Conservation (phyloP, 2,888 invertebrate species). For the Nebria salina region DNA sequence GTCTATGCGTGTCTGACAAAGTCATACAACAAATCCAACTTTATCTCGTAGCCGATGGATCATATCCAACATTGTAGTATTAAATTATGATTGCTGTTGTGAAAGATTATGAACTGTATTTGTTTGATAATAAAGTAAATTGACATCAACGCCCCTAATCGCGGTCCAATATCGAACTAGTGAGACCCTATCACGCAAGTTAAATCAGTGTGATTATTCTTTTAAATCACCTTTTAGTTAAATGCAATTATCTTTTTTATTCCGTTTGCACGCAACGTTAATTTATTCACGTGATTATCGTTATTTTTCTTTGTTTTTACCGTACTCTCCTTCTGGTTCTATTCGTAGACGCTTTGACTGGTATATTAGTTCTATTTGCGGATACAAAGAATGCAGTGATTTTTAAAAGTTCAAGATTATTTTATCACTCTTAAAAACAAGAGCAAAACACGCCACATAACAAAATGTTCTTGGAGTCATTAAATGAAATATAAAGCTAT, state of each 20-base stretch:
- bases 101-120: neutral
- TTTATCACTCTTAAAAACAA: too few relatives aligned
- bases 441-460: too few relatives aligned
- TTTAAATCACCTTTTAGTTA: conserved; percentile 45
- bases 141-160: conserved; percentile 2
- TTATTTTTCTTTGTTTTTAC: conserved; percentile 5
- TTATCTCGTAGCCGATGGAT: too few relatives aligned
- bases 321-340: neutral
- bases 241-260: conserved; percentile 44
- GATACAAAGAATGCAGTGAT: too few relatives aligned
- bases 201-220: conserved; percentile 39
- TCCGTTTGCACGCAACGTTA: conserved; percentile 34
- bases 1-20: too few relatives aligned
- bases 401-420: too few relatives aligned
- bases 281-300: conserved; percentile 24
- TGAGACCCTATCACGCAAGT: conserved; percentile 32
- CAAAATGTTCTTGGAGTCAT: too few relatives aligned
- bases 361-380: too few relatives aligned
- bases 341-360: neutral
- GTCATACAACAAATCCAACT: too few relatives aligned
- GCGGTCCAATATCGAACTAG: conserved; percentile 30
- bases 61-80: neutral
- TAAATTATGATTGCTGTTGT: neutral
- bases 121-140: neutral
- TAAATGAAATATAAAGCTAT: too few relatives aligned